Evolutionary conservation across 2,113 vertebrate genomes (phyloP).

Genomic region (Gorilla gorilla): DNA sequence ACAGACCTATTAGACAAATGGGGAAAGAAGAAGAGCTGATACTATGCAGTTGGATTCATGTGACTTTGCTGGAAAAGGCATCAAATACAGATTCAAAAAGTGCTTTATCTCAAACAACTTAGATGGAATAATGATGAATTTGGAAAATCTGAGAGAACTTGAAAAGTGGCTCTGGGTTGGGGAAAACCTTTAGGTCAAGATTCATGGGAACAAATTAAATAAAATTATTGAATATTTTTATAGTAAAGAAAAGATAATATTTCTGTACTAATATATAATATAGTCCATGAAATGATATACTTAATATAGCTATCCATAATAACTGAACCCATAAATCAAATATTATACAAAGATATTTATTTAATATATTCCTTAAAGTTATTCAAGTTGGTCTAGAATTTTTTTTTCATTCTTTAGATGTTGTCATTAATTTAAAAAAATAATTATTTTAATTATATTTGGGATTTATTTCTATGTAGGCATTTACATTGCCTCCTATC

Average conservation of each 20-base stretch:
- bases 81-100: background rate
- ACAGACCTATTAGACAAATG: background rate
- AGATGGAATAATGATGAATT: background rate
- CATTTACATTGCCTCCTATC: slow-evolving; percentile 46
- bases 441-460: background rate
- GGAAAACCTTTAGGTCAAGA: background rate
- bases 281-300: background rate
- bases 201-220: background rate
- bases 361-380: background rate
- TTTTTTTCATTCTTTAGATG: background rate
- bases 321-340: background rate
- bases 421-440: background rate
- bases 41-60: background rate
- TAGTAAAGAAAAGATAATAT: background rate
- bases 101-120: background rate
- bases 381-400: background rate
- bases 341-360: background rate
- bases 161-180: background rate
- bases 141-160: background rate
- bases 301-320: background rate
- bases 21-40: background rate
- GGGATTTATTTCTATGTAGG: background rate
- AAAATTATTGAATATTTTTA: background rate
- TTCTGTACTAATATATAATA: background rate
- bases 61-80: background rate